Base-by-base conservation (phyloP, 2,888 invertebrate species). In the Tipula lateralis region DNA sequence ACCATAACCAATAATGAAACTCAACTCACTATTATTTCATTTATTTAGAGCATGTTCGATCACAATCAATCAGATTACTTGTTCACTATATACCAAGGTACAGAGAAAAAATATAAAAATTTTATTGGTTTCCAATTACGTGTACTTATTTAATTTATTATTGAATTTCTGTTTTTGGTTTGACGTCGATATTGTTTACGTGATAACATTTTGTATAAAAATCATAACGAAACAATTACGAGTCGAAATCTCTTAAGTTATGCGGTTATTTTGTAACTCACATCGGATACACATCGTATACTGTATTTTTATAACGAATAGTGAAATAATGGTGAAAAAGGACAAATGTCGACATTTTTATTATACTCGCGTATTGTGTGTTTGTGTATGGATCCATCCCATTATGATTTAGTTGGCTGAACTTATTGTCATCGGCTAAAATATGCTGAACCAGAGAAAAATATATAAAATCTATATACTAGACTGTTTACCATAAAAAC, bases 331-430 rank as follows among this genome's bases (percentile, higher is more conserved):
- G 24, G 13, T 66, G 24, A 66, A 24, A 66, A 44, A 44, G n/a
- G 66, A 24, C 66, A 66, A 24, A 66, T 66, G 19, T 66, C 24
- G 66, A 24, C 66, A 12, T 24, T 66, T 66, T 66, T 66, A 66
- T 66, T 66, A 24, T 24, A 6, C 66, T 66, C 19, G 24, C 12
- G 7, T 12, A 24, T 6, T 24, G 1, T 66, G 9, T n/a, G 24
- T 66, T 12, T 66, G 9, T 24, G 24, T 66, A 66, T 9, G 16
- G 19, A n/a, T 66, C 7, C 24, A 66, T 66, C 66, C 66, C 66
- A 66, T 66, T 66, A 66, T 66, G 66, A 66, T 66, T 66, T 66
- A 66, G 66, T 66, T 66, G 66, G 66, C 24, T 66, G 66, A 66
- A 66, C 66, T 66, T 66, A 66, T 12, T 66, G 66, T 66, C 66